phyloP scores from a whole-genome alignment of 2,113 vertebrate species.

The Pygoscelis adeliae region DNA sequence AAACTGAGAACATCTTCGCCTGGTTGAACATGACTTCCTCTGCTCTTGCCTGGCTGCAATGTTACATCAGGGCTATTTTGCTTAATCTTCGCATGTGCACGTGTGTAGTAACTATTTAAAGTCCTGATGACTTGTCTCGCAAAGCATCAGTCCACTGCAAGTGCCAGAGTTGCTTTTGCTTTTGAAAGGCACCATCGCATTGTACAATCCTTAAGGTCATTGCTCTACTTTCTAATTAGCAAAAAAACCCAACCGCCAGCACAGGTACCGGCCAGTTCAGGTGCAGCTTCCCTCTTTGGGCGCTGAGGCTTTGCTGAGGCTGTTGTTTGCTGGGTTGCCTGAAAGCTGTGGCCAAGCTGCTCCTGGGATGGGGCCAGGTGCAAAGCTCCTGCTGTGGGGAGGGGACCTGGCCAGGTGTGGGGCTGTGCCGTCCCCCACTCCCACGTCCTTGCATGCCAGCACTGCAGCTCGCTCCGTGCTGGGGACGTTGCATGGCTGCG shows the following conservation, averaged over 20 bases:
- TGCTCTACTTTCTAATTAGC: background rate
- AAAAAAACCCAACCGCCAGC: background rate
- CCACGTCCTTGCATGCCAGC: fast-evolving
- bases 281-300: background rate
- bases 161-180: background rate
- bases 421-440: background rate
- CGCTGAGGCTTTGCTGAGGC: background rate
- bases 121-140: background rate
- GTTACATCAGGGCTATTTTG: background rate
- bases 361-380: background rate
- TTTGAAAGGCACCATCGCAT: background rate
- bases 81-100: background rate
- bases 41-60: background rate
- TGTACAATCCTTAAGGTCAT: background rate
- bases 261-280: fast-evolving
- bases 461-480: fast-evolving
- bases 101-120: background rate
- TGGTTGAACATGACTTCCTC: slow-evolving; percentile 43
- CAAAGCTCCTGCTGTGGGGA: background rate
- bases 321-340: background rate
- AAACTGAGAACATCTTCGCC: background rate
- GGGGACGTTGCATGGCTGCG: background rate
- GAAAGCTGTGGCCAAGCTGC: background rate
- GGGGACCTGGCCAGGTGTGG: fast-evolving
- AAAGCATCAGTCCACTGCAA: background rate